Evolutionary conservation across 2,113 vertebrate genomes (phyloP), one percentile per base, ranked within the genome.

Genomic region (Festucalex cinctus): DNA sequence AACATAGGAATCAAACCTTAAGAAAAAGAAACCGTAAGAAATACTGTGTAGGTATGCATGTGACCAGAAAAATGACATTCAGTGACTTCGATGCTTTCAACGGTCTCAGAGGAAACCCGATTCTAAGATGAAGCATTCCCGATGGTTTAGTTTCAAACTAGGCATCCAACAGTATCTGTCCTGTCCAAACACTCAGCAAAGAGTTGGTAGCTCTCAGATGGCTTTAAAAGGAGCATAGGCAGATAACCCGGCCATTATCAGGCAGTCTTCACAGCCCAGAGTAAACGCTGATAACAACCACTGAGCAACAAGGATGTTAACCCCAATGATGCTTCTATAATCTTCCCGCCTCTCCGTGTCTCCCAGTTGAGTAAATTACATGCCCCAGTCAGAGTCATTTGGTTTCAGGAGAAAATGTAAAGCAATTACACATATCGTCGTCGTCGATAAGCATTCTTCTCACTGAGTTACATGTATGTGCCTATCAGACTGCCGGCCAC

Each of bases 111-210:
- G 17, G 9, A 53, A 28, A 63, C 12, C 1, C 26, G 19, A 59
- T 59, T 8, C n/a, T 24, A 9, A 60, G 57, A 66, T 46, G 63
- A 80, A 82, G 66, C 58, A 74, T 78, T 72, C 61, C 71, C 70
- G 76, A 12, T 77, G 44, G 69, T 80, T 88, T 77, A 83, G 81
- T 82, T 86, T 83, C 63, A 84, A 86, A 88, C 69, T 86, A 91
- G 85, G 83, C 88, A 73, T 90, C 86, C 79, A 13, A 57, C 66
- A 78, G 80, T 90, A 88, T 88, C 84, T 86, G 70, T 51, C 56
- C 79, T 90, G 79, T 86, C 89, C 85, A 90, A 91, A 90, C 87
- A 88, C 83, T 87, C 87, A 79, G 77, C 80, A 88, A 79, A 81
- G 76, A 81, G 84, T 84, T 84, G 82, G 86, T 86, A 87, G 86